Percentiles rank a stretch among this genome's conserved stretches.
Evolutionary conservation across 2,113 vertebrate genomes (phyloP).

Genomic region (Crotalus viridis): DNA sequence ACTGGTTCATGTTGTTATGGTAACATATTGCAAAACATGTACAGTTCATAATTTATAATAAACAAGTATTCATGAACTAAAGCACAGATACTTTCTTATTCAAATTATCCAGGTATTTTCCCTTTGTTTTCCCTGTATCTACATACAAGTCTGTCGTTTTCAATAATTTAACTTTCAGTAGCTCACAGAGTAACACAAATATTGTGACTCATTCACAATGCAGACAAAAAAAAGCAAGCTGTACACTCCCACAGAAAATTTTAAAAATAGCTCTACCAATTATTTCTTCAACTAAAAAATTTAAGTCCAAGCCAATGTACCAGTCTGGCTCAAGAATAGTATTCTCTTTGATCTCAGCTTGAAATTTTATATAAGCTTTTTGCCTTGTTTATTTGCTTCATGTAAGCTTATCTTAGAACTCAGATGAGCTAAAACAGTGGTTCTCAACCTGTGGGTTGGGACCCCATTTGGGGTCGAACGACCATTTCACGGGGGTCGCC

Average conservation of each 20-base stretch:
- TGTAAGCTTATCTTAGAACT: neutral
- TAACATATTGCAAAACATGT: neutral
- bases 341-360: slow-evolving; percentile 26
- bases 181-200: slow-evolving; percentile 49
- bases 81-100: neutral
- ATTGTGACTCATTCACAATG: slow-evolving; percentile 59
- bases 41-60: neutral
- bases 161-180: slow-evolving; percentile 52
- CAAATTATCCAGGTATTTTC: neutral
- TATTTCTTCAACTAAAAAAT: slow-evolving; percentile 45
- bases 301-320: slow-evolving; percentile 20
- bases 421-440: neutral
- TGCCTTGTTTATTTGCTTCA: neutral
- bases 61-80: neutral
- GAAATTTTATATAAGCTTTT: slow-evolving; percentile 10
- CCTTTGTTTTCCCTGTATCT: slow-evolving; percentile 2
- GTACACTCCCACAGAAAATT: slow-evolving; percentile 54
- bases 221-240: slow-evolving; percentile 54
- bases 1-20: neutral
- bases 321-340: slow-evolving; percentile 25
- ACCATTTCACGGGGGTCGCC: too few relatives aligned
- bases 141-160: slow-evolving; percentile 60
- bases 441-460: too few relatives aligned
- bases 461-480: too few relatives aligned
- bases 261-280: slow-evolving; percentile 64